These are phyloP conservation scores for Apaloderma vittatum DNA, from an alignment of 2,113 vertebrate genomes.

Conservation along the genomic window DNA sequence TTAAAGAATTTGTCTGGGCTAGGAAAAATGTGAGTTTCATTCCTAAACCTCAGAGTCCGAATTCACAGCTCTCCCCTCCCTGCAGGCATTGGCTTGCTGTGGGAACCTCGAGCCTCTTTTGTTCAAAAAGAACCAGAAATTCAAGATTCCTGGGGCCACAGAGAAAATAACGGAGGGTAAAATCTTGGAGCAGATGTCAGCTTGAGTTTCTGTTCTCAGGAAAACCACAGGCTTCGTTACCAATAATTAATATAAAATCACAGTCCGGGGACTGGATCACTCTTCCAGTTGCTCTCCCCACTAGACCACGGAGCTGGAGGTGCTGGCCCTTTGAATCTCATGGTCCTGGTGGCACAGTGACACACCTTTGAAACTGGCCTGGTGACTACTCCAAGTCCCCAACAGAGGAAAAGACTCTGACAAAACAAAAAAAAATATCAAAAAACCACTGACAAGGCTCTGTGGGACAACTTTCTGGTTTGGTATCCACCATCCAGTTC, in stretches of 20 bases:
- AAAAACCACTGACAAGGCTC: neutral
- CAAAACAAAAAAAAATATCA: too few relatives aligned
- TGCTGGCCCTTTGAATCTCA: neutral
- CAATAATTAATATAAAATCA: neutral
- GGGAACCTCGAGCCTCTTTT: neutral
- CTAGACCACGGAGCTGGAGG: neutral
- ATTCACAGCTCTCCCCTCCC: neutral
- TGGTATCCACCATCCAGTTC: neutral
- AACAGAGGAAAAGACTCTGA: neutral
- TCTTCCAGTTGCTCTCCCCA: neutral
- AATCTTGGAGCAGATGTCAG: neutral
- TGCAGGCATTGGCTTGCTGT: neutral
- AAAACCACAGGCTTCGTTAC: neutral
- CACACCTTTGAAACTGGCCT: neutral
- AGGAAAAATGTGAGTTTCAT: neutral
- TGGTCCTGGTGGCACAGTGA: neutral
- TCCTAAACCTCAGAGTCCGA: neutral
- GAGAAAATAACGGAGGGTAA: neutral
- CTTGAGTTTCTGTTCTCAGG: neutral
- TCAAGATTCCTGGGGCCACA: neutral
- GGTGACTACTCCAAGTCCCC: neutral
- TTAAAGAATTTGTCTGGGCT: neutral
- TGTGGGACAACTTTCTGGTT: neutral
- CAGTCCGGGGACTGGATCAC: neutral
- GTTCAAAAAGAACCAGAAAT: neutral